Percentiles rank a stretch among this genome's conserved stretches.
Conservation (phyloP, 2,797 vertebrate genomes). For the Nyctibius grandis region DNA sequence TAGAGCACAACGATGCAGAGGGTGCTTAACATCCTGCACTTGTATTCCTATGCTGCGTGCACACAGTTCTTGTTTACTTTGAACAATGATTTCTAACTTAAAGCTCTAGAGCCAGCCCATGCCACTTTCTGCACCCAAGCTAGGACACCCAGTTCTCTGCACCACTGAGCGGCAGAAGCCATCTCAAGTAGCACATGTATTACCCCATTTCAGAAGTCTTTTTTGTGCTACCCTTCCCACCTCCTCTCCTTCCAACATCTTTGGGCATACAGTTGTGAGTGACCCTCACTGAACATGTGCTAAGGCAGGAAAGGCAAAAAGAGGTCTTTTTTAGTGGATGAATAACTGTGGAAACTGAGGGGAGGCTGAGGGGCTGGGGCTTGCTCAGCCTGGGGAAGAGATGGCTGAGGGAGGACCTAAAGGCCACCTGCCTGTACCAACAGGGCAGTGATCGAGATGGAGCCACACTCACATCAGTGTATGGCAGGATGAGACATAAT, state of each 20-base stretch:
- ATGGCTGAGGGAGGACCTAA: not conserved
- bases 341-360: not conserved
- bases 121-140: not conserved
- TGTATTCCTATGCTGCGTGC: not conserved
- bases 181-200: not conserved
- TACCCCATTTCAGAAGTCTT: not conserved
- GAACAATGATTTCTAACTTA: not conserved
- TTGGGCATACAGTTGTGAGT: not conserved
- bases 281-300: accelerated
- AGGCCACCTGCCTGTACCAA: not conserved
- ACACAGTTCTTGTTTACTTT: not conserved
- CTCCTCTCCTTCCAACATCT: not conserved
- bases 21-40: not conserved
- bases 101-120: not conserved
- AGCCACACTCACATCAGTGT: accelerated
- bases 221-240: not conserved
- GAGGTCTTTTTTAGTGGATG: not conserved
- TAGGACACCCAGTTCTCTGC: not conserved
- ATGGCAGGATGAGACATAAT: not conserved
- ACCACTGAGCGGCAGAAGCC: not conserved
- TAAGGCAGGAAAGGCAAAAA: not conserved
- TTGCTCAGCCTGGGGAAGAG: not conserved
- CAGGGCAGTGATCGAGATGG: accelerated
- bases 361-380: not conserved
- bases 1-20: not conserved